A percentile compares a stretch with the other conserved stretches of the same genome.
These are phyloP conservation scores for Eurystomus gularis DNA, from an alignment of 2,113 vertebrate species.

Conservation along the genomic window DNA sequence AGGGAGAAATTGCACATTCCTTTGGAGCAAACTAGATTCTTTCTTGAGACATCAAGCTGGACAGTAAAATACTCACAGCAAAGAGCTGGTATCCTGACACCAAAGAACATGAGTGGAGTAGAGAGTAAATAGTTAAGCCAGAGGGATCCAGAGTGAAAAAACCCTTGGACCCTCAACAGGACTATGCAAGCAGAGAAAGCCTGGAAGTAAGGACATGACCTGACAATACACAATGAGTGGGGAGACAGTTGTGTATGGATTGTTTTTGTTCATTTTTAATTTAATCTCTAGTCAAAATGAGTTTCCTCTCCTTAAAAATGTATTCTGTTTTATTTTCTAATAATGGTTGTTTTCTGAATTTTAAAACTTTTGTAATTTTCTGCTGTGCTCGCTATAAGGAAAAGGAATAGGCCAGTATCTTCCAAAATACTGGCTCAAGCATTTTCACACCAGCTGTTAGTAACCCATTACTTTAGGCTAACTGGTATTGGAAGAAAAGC, in stretches of 20 bases:
- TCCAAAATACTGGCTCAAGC: not conserved
- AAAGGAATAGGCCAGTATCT: not conserved
- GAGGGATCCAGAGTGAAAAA: not conserved
- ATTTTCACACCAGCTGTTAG: not conserved
- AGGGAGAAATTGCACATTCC: not conserved
- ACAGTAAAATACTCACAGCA: not conserved
- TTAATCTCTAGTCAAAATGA: not conserved
- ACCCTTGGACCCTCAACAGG: not conserved
- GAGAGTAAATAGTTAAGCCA: not conserved
- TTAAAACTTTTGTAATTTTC: not conserved
- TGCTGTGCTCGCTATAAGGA: not conserved
- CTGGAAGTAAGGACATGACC: not conserved
- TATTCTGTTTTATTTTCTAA: not conserved
- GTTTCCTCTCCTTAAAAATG: not conserved
- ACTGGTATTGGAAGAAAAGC: not conserved
- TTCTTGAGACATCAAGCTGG: not conserved
- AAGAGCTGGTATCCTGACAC: not conserved
- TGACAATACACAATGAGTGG: not conserved
- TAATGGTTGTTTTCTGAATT: not conserved
- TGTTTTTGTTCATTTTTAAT: not conserved
- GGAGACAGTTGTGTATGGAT: not conserved
- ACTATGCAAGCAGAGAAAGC: not conserved
- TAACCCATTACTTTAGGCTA: not conserved
- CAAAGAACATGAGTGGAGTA: not conserved
- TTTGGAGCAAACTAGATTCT: not conserved